Conservation (phyloP, 2,113 vertebrate species). For the Octodon degus region DNA sequence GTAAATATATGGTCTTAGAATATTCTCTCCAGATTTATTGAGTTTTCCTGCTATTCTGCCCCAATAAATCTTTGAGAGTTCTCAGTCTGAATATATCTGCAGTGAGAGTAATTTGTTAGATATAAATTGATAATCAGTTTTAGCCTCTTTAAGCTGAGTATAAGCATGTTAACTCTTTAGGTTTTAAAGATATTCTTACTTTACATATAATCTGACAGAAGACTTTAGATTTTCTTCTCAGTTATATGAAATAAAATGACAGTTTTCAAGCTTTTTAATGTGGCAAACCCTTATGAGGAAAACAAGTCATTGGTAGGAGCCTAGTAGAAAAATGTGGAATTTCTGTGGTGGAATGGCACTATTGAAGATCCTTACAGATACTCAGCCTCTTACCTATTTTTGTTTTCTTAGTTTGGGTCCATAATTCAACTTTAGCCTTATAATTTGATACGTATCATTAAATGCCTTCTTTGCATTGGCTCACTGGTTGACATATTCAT, state of each 20-base stretch:
- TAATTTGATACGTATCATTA: conserved; percentile 11
- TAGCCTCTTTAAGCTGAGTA: background rate
- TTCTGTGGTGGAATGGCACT: background rate
- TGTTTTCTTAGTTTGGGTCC: background rate
- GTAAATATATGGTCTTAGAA: background rate
- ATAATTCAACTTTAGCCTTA: conserved; percentile 53
- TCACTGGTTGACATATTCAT: background rate
- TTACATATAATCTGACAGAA: conserved; percentile 52
- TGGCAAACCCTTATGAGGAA: conserved; percentile 22
- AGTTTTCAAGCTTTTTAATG: conserved; percentile 2
- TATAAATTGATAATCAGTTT: conserved; percentile 18
- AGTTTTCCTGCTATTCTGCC: conserved; percentile 36
- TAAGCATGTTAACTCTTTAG: background rate
- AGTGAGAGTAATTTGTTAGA: conserved; percentile 10
- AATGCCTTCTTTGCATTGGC: background rate
- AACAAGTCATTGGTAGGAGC: background rate
- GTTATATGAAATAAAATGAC: background rate
- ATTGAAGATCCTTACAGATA: background rate
- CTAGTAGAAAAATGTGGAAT: background rate
- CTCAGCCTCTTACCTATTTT: background rate
- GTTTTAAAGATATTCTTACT: conserved; percentile 34
- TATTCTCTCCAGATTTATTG: conserved; percentile 20
- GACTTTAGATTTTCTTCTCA: conserved; percentile 12
- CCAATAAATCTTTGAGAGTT: conserved; percentile 11
- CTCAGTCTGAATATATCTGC: background rate